A percentile compares a stretch with the other conserved stretches of the same genome.
These are phyloP conservation scores for Cryptomyrus ogoouensis DNA, from an alignment of 2,113 vertebrate genomes.

Conservation along the genomic window DNA sequence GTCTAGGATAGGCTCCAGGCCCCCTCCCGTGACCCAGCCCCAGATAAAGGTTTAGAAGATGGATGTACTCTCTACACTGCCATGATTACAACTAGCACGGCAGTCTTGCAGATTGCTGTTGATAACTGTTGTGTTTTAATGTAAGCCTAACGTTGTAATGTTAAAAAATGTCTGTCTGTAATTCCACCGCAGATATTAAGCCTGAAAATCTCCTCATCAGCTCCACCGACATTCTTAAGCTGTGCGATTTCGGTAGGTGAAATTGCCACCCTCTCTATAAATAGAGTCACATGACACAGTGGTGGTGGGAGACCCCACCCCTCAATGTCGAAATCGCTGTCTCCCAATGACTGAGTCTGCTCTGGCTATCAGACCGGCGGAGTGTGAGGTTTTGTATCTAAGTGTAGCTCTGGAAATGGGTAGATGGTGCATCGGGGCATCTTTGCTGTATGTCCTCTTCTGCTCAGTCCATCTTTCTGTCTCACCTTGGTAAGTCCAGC, in stretches of 20 bases:
- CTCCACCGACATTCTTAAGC: constrained; percentile 86
- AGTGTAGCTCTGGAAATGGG: neutral
- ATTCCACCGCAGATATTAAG: constrained; percentile 80
- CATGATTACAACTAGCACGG: neutral
- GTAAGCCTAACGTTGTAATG: neutral
- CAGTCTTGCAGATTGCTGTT: neutral
- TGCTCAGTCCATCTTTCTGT: neutral
- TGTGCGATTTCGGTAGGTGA: constrained; percentile 82
- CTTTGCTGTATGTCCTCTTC: neutral
- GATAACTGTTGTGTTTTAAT: neutral
- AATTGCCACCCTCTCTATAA: constrained; percentile 1
- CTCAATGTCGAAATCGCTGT: neutral
- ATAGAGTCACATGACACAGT: neutral
- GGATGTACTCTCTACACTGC: neutral
- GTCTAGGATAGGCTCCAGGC: neutral
- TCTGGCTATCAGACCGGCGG: too few relatives aligned
- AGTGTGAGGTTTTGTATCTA: neutral
- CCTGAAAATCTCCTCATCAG: constrained; percentile 99
- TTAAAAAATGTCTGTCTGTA: constrained; percentile 23
- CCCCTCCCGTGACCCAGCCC: neutral
- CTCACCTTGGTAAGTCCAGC: neutral
- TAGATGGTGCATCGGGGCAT: neutral
- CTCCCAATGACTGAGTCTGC: neutral
- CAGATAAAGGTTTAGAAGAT: neutral
- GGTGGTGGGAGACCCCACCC: neutral